A percentile compares a stretch with the other conserved stretches of the same genome.
phyloP scores from a whole-genome alignment of 2,113 vertebrate species.

The Ammospiza caudacuta region DNA sequence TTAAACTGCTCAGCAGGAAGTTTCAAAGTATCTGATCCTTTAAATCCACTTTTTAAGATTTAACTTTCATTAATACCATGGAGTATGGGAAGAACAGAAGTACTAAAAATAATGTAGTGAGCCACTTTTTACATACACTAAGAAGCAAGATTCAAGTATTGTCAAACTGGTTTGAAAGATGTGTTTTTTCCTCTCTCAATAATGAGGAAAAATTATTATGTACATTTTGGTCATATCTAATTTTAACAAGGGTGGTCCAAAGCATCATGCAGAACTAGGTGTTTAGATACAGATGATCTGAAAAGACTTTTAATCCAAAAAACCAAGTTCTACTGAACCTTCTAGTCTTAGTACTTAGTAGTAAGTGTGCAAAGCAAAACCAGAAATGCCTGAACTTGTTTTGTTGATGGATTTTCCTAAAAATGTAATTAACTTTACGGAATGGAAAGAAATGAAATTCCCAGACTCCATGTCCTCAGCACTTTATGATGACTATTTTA shows the following conservation, averaged over 20 bases:
- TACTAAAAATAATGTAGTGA: background rate
- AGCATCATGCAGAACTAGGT: background rate
- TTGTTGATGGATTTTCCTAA: background rate
- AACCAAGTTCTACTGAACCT: background rate
- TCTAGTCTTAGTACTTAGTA: background rate
- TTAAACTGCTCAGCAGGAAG: background rate
- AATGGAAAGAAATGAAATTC: background rate
- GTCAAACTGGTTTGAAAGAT: background rate
- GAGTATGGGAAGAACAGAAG: constrained; percentile 13
- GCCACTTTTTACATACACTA: background rate
- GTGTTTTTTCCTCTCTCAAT: background rate
- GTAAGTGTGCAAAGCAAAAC: background rate
- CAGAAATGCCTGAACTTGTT: background rate
- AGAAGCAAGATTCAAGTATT: background rate
- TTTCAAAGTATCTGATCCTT: background rate
- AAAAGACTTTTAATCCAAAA: background rate
- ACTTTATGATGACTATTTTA: background rate
- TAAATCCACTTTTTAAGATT: constrained; percentile 6
- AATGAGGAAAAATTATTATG: background rate
- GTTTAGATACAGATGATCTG: background rate
- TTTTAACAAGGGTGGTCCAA: background rate
- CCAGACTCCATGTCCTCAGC: background rate
- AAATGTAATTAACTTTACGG: accelerated
- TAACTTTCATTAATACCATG: background rate
- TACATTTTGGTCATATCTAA: background rate